These are phyloP conservation scores for Lepidocolaptes lacrymiger DNA, from an alignment of 2,797 vertebrate genomes.

Conservation along the genomic window DNA sequence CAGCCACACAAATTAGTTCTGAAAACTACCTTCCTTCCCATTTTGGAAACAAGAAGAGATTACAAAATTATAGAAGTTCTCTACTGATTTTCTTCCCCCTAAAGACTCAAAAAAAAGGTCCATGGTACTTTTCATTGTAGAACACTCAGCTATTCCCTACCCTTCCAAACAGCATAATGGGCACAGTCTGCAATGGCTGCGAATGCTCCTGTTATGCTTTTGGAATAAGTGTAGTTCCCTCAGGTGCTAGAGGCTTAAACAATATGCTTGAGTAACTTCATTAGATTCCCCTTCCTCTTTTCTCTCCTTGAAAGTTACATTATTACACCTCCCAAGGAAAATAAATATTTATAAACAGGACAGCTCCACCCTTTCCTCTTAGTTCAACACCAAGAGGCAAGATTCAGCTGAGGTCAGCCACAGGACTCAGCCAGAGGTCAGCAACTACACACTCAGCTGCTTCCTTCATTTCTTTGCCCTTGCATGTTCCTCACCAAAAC, in stretches of 20 bases:
- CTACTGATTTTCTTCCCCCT: neutral
- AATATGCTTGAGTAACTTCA: neutral
- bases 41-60: conserved; percentile 11
- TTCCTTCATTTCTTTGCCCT: neutral
- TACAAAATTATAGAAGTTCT: neutral
- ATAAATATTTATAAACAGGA: neutral
- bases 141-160: neutral
- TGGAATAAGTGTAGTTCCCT: neutral
- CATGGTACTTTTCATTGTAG: neutral
- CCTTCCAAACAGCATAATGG: neutral
- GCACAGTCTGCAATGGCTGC: neutral
- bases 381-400: neutral
- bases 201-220: neutral
- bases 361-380: conserved; percentile 26
- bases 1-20: neutral
- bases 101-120: neutral
- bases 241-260: neutral
- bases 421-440: neutral
- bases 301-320: neutral
- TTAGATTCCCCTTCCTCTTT: neutral
- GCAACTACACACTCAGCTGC: neutral
- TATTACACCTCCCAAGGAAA: neutral
- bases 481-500: neutral
- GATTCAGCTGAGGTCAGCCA: neutral
- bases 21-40: neutral